A percentile compares a stretch with the other conserved stretches of the same genome.
phyloP scores from a whole-genome alignment of 2,113 vertebrate species.

The Oryzias melastigma region DNA sequence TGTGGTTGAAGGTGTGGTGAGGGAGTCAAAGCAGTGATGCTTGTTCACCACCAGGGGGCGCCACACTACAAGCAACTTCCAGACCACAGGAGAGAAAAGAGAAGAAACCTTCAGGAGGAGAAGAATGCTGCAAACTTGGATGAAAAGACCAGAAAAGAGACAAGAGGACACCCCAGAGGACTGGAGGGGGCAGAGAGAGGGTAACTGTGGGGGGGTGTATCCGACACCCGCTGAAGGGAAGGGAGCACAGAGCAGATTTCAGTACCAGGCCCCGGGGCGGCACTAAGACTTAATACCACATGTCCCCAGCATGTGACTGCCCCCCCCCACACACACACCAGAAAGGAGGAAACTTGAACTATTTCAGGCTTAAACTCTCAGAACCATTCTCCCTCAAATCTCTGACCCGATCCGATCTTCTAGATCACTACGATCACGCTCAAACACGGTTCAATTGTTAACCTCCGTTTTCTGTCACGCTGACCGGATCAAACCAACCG shows the following conservation, averaged over 20 bases:
- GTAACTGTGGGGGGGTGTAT: conserved; percentile 19
- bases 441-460: too few species aligned
- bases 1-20: too few species aligned
- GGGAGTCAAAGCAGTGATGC: too few species aligned
- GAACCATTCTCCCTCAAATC: too few species aligned
- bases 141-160: neutral
- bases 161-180: neutral
- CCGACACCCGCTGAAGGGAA: conserved; percentile 14
- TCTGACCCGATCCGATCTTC: too few species aligned
- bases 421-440: too few species aligned
- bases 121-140: neutral
- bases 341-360: conserved; percentile 16
- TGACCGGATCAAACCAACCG: too few species aligned
- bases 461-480: too few species aligned
- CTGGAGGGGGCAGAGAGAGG: neutral
- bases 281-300: conserved; percentile 15
- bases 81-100: neutral
- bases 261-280: conserved; percentile 30
- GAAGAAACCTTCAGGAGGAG: conserved; percentile 6
- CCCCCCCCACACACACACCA: neutral
- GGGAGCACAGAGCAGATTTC: conserved; percentile 23
- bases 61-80: conserved; percentile 8
- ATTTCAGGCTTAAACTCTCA: neutral
- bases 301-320: conserved; percentile 30
- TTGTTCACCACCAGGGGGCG: conserved; percentile 54